A percentile compares a stretch with the other conserved stretches of the same genome.
Evolutionary conservation across 2,797 vertebrate genomes (phyloP).

Genomic region (Sitta carolinensis): DNA sequence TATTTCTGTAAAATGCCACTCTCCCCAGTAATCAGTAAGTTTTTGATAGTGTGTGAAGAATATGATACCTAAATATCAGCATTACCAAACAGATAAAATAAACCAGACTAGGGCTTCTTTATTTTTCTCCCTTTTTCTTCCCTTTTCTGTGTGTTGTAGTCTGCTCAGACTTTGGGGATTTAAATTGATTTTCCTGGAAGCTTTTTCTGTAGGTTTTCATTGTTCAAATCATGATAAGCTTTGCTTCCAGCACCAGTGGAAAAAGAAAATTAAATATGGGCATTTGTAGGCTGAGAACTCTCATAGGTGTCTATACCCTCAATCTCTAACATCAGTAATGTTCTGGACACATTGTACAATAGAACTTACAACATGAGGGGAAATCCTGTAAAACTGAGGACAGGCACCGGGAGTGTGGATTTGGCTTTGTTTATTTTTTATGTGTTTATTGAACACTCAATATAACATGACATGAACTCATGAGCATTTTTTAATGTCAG

Average conservation of each 20-base stretch:
- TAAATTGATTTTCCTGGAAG: conserved; percentile 20
- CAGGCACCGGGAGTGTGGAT: neutral
- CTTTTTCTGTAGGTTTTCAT: conserved; percentile 5
- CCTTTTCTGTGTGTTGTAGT: neutral
- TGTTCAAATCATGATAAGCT: conserved; percentile 17
- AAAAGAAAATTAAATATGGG: conserved; percentile 3
- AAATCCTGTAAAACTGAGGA: neutral
- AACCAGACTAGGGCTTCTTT: neutral
- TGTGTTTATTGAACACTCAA: neutral
- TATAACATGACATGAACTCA: neutral
- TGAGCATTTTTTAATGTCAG: neutral
- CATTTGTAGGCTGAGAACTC: neutral
- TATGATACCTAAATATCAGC: neutral
- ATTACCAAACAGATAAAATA: neutral
- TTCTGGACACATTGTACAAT: neutral
- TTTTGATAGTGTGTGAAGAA: neutral
- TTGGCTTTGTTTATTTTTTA: neutral
- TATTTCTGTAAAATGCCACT: neutral
- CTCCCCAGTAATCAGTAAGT: neutral
- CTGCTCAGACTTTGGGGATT: neutral
- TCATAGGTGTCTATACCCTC: neutral
- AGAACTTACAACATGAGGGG: neutral
- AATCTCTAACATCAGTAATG: neutral
- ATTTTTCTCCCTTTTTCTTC: neutral
- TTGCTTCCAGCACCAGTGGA: neutral